Percentiles rank a stretch among this genome's conserved stretches.
phyloP scores from a whole-genome alignment of 1,140 invertebrate genomes.

The Papilio dardanus region DNA sequence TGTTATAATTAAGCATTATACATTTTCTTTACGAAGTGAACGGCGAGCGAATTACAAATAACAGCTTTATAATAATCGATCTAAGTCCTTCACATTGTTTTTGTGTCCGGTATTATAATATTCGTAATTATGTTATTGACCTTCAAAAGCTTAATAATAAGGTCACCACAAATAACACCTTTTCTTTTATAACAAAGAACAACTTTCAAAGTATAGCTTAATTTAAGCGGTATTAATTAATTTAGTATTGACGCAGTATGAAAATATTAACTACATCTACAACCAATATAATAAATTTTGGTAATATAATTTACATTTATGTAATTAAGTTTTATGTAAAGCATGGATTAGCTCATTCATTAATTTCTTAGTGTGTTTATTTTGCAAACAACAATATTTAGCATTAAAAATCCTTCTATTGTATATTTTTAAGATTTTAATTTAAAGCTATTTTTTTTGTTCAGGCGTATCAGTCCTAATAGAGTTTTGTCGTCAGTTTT shows the following conservation, averaged over 20 bases:
- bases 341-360: too few relatives aligned
- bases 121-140: neutral
- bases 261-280: neutral
- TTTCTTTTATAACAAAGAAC: neutral
- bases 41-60: slow-evolving; percentile 15
- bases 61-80: slow-evolving; percentile 17
- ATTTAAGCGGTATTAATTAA: too few relatives aligned
- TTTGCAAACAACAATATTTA: too few relatives aligned
- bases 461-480: neutral
- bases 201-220: neutral
- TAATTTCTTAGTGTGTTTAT: too few relatives aligned
- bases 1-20: neutral
- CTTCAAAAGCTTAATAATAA: neutral
- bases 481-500: neutral
- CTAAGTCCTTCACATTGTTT: slow-evolving; percentile 22
- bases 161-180: slow-evolving; percentile 2
- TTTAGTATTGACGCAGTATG: too few relatives aligned
- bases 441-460: neutral
- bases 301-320: too few relatives aligned
- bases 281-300: neutral
- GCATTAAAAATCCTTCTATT: too few relatives aligned
- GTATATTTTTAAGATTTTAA: too few relatives aligned
- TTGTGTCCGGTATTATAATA: slow-evolving; percentile 11
- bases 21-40: slow-evolving; percentile 24
- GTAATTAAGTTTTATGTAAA: too few relatives aligned